Evolutionary conservation across 2,888 invertebrate genomes (phyloP), one percentile per base, ranked within the genome.

Genomic region (Leucophenga montana): DNA sequence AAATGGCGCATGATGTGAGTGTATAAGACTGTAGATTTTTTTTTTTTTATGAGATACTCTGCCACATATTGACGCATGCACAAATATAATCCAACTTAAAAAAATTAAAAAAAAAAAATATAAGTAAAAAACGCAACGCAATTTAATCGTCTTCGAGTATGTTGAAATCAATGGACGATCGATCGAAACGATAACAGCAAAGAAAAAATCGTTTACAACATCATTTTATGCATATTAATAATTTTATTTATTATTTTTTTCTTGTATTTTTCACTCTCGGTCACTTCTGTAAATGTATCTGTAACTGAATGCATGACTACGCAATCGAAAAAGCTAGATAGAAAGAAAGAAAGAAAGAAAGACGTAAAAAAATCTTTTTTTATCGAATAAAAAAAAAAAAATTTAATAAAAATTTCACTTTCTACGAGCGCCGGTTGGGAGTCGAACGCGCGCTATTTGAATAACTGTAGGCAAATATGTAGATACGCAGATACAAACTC

Each of bases 341-440:
- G n/a, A n/a, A n/a, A 70, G 72, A 70, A 66, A 65, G 69, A 73
- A 71, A 73, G 71, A 70, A 75, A 70, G 70, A 66, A 64, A 61
- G 70, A 62, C 3, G 27, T 18, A 53, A 64, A 57, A 50, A 68
- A 74, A 66, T 65, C 62, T 57, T 5, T 33, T 39, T 39, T 39
- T 39, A 39, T 39, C 9, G 39, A 11, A 39, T 39, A 39, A 39
- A 20, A 4, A 68, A 16, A 68, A n/a, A 18, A 67, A 69, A 66
- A 16, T 53, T 53, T 71, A 46, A 64, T 64, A 71, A 67, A 73
- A 75, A 31, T 82, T 82, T 82, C 81, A 82, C 81, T 82, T 82
- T 82, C 81, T 82, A 80, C 72, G 75, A 70, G 68, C 72, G 79
- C 75, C 70, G 56, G 67, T 65, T 61, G 67, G 48, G 69, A 67